Evolutionary conservation across 2,888 invertebrate species (phyloP).

Genomic region (Epiblema foenella): DNA sequence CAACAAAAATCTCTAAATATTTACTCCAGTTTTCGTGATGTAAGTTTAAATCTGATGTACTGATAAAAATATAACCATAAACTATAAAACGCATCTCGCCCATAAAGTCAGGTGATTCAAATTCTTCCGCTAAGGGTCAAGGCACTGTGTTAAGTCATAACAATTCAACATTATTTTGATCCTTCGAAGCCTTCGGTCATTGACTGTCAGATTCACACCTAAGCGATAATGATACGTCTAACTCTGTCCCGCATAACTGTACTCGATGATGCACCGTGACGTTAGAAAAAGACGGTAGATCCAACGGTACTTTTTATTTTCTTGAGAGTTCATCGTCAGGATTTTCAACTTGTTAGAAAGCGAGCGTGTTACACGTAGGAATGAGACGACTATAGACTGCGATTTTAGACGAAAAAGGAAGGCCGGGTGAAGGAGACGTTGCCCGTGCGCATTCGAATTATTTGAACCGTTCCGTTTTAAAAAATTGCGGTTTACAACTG

Average conservation of each 20-base stretch:
- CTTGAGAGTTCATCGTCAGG: constrained; percentile 71
- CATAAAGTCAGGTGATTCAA: constrained; percentile 17
- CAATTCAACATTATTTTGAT: constrained; percentile 68
- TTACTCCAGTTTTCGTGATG: too few relatives aligned
- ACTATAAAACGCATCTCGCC: not conserved
- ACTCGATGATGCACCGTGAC: constrained; percentile 46
- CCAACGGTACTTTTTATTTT: constrained; percentile 76
- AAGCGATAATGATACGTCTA: constrained; percentile 62
- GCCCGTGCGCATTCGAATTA: constrained; percentile 63
- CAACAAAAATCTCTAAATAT: too few relatives aligned
- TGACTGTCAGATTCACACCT: constrained; percentile 74
- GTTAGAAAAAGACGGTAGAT: constrained; percentile 56
- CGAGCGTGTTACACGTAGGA: constrained; percentile 57
- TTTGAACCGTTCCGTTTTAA: constrained; percentile 49
- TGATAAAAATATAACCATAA: not conserved
- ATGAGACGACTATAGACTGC: constrained; percentile 53
- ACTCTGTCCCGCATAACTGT: constrained; percentile 57
- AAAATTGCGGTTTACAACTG: constrained; percentile 44
- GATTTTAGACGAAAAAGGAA: constrained; percentile 65
- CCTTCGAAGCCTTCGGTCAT: constrained; percentile 76
- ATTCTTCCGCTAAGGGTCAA: constrained; percentile 56
- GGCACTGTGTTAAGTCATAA: constrained; percentile 65
- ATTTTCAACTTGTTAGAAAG: constrained; percentile 61
- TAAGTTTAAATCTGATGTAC: not conserved
- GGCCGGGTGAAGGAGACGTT: constrained; percentile 59